A percentile compares a stretch with the other conserved stretches of the same genome.
Conservation (phyloP, 2,888 invertebrate species). For the Drosophila quinaria region DNA sequence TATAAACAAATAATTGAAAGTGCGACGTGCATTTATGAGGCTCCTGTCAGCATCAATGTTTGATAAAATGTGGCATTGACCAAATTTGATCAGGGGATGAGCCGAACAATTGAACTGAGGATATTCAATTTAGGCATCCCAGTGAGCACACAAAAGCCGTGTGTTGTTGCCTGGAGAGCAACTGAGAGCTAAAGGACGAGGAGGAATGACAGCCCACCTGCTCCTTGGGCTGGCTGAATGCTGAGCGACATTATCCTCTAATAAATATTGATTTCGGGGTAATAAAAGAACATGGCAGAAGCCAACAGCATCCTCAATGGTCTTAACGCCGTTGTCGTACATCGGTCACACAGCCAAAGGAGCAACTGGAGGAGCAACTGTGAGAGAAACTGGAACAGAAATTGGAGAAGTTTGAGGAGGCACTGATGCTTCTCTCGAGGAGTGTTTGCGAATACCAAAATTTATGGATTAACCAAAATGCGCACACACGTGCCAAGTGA, state of each 20-base stretch:
- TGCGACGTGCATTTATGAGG: slow-evolving; percentile 39
- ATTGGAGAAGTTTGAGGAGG: background rate
- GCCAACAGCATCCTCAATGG: slow-evolving; percentile 59
- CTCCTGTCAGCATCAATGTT: slow-evolving; percentile 58
- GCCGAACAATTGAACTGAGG: slow-evolving; percentile 33
- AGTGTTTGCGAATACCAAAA: slow-evolving; percentile 31
- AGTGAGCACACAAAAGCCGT: slow-evolving; percentile 17
- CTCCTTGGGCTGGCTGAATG: slow-evolving; percentile 12
- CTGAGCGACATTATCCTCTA: slow-evolving; percentile 62
- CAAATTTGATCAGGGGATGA: slow-evolving; percentile 68
- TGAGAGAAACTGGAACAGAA: background rate
- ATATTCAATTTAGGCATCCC: slow-evolving; percentile 64
- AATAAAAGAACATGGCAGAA: slow-evolving; percentile 68
- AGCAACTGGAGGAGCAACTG: background rate
- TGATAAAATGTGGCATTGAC: slow-evolving; percentile 61
- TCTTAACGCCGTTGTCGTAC: slow-evolving; percentile 54
- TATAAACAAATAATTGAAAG: slow-evolving; percentile 20
- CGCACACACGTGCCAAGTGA: slow-evolving; percentile 7
- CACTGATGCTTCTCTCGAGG: background rate
- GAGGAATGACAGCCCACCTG: slow-evolving; percentile 32
- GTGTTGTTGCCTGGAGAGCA: slow-evolving; percentile 31
- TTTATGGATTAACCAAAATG: slow-evolving; percentile 60
- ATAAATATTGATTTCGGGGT: slow-evolving; percentile 75
- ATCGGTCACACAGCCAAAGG: slow-evolving; percentile 40
- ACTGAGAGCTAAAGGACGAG: slow-evolving; percentile 15